These are phyloP conservation scores for Geococcyx californianus DNA, from an alignment of 2,113 vertebrate species.

Conservation along the genomic window DNA sequence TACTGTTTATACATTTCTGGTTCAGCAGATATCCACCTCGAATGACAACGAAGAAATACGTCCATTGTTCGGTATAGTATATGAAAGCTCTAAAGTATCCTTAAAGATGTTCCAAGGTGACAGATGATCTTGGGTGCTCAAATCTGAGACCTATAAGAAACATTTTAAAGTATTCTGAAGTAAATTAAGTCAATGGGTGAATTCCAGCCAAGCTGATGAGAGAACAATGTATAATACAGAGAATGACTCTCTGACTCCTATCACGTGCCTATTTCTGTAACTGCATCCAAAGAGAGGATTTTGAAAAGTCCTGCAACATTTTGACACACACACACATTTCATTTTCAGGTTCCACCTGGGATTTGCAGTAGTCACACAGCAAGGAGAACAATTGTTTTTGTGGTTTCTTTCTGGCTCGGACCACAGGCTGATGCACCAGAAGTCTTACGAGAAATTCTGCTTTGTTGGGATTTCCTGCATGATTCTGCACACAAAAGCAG, in stretches of 20 bases:
- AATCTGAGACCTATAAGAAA: background rate
- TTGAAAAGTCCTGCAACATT: background rate
- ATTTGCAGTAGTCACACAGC: background rate
- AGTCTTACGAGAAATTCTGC: constrained; percentile 55
- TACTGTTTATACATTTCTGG: background rate
- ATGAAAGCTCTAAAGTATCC: constrained; percentile 16
- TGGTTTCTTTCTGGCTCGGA: constrained; percentile 51
- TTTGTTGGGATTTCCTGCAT: constrained; percentile 61
- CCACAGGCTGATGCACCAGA: constrained; percentile 38
- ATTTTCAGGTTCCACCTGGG: constrained; percentile 47
- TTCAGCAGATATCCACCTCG: background rate
- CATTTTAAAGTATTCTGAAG: background rate
- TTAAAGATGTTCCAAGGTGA: constrained; percentile 4
- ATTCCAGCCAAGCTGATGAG: constrained; percentile 23
- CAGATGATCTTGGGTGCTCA: background rate
- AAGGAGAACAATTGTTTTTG: constrained; percentile 39
- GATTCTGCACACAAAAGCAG: constrained; percentile 43
- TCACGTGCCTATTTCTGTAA: background rate
- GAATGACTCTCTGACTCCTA: background rate
- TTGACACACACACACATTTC: background rate
- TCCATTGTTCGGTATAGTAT: background rate
- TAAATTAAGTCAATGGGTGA: background rate
- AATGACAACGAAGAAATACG: background rate
- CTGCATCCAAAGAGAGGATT: background rate
- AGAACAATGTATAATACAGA: background rate